These are phyloP conservation scores for Diarsia brunnea DNA, from an alignment of 2,888 invertebrate genomes.

Conservation along the genomic window DNA sequence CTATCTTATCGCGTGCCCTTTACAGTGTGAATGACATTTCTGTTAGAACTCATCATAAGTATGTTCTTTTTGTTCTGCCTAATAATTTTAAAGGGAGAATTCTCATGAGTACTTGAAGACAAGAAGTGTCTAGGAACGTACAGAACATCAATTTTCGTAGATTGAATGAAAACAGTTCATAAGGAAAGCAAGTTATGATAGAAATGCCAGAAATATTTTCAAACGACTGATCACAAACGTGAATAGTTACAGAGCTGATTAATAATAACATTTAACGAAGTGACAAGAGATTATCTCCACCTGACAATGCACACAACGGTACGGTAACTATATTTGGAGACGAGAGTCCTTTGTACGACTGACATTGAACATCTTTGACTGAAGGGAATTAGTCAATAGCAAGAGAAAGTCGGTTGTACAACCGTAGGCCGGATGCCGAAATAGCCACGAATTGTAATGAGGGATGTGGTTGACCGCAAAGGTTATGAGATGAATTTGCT, in stretches of 20 bases:
- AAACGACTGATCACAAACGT: constrained; percentile 11
- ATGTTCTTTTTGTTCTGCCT: neutral
- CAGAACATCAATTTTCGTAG: neutral
- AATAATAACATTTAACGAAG: constrained; percentile 65
- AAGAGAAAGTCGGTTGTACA: constrained; percentile 26
- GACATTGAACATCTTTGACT: constrained; percentile 14
- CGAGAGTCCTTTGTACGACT: constrained; percentile 27
- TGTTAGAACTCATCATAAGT: neutral
- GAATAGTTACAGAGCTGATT: constrained; percentile 3
- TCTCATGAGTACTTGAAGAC: neutral
- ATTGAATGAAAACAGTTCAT: neutral
- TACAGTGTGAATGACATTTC: constrained; percentile 1
- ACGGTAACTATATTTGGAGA: constrained; percentile 32
- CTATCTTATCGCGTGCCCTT: constrained; percentile 33
- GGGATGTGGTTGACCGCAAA: constrained; percentile 30
- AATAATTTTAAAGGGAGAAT: neutral
- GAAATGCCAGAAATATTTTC: constrained; percentile 11
- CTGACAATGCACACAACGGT: constrained; percentile 16
- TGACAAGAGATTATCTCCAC: constrained; percentile 62
- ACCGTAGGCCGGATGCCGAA: constrained; percentile 7
- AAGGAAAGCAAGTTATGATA: neutral
- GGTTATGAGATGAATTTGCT: neutral
- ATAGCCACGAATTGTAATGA: neutral
- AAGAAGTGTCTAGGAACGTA: neutral
- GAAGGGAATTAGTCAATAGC: constrained; percentile 10